Base-by-base conservation (phyloP, 2,113 vertebrate genomes). In the Aspidoscelis tigris region DNA sequence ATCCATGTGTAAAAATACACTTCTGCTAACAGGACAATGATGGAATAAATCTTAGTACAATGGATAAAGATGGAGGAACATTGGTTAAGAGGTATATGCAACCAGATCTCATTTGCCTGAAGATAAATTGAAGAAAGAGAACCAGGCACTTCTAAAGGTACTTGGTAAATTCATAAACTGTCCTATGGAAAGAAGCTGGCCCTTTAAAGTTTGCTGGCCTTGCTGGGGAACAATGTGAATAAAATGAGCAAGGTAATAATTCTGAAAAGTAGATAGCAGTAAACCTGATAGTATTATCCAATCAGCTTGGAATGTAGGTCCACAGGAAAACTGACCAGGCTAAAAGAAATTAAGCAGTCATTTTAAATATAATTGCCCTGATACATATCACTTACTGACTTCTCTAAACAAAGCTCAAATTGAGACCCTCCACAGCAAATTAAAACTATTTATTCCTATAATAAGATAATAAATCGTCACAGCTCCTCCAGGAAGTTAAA, bases 371-470 rank as follows among this genome's bases (percentile, higher is more conserved):
- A 61, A 89, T 86, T 88, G 43, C 24, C 66, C 20, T 68, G 68
- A 87, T 94, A 86, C 86, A 16, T 82, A 86, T 86, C 92, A 84
- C 8, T 92, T 78, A 68, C 82, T 84, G 53, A 84, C 43, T n/a
- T 43, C 26, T 71, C 44, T 77, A 93, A 92, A 89, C 77, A 89
- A 77, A 85, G 71, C 84, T 89, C 87, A 75, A 83, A 90, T 85
- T 2, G 0, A 75, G 91, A 69, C 77, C 70, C 83, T 86, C 43
- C 83, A 10, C 66, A 84, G 39, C 79, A 93, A 93, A 93, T 91
- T 82, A 88, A 68, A 88, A 55, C 76, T 81, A 80, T 50, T 43
- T 88, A 18, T 8, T 92, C 78, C 88, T 76, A 43, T 82, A 80
- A 72, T 69, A 50, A 61, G 39, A 78, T 12, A 79, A 20, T 83